A percentile compares a stretch with the other conserved stretches of the same genome.
Conservation (phyloP, 1,140 invertebrate species). For the Amphibalanus amphitrite region DNA sequence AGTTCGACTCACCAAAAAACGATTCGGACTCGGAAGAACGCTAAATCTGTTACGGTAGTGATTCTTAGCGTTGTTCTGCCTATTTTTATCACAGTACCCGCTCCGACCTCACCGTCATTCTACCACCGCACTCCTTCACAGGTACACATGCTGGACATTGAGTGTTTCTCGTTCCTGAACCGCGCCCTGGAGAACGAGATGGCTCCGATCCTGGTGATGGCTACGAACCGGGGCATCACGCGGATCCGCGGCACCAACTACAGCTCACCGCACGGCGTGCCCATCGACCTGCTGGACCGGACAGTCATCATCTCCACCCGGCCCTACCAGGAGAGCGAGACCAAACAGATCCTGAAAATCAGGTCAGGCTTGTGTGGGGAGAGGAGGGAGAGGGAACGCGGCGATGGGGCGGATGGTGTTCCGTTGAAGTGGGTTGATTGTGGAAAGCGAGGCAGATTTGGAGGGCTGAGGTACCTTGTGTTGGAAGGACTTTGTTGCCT, state of each 20-base stretch:
- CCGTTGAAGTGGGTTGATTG: constrained; percentile 4
- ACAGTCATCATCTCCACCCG: constrained; percentile 85
- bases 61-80: too few species aligned
- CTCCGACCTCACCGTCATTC: too few species aligned
- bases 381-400: too few species aligned
- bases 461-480: too few species aligned
- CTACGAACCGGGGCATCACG: constrained; percentile 92
- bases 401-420: constrained; percentile 8
- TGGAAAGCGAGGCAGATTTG: constrained; percentile 5
- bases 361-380: constrained; percentile 41
- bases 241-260: constrained; percentile 88
- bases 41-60: too few species aligned
- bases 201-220: constrained; percentile 94
- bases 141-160: constrained; percentile 97
- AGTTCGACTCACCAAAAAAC: too few species aligned
- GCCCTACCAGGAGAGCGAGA: constrained; percentile 74
- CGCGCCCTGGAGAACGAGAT: constrained; percentile 91
- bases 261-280: constrained; percentile 86
- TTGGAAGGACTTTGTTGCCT: too few species aligned
- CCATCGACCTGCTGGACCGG: constrained; percentile 86
- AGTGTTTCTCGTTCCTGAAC: constrained; percentile 97
- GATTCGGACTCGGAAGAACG: too few species aligned
- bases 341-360: constrained; percentile 82
- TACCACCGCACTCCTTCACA: constrained; percentile 42
- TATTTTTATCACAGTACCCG: too few species aligned